Percentiles rank a stretch among this genome's conserved stretches.
These are phyloP conservation scores for Drosophila robusta DNA, from an alignment of 2,888 invertebrate species.

Conservation along the genomic window DNA sequence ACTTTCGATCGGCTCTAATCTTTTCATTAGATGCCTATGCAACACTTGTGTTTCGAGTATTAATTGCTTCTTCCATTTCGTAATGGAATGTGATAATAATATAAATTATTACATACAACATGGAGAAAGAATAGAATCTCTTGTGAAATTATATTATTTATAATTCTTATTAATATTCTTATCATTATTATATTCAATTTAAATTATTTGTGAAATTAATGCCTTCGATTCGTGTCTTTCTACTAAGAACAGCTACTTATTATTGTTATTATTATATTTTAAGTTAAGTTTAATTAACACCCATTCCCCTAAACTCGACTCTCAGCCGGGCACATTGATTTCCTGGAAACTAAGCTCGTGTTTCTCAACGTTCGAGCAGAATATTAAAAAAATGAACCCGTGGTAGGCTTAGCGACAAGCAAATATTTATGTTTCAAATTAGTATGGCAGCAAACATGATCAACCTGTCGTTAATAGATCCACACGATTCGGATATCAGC, in stretches of 20 bases:
- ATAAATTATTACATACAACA: not conserved
- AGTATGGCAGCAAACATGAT: conserved; percentile 1
- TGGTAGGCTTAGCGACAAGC: conserved; percentile 28
- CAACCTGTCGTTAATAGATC: not conserved
- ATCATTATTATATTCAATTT: too few relatives aligned
- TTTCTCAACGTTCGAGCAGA: not conserved
- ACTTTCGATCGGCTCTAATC: conserved; percentile 31
- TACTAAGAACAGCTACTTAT: too few relatives aligned
- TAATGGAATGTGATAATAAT: not conserved
- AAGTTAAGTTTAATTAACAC: not conserved
- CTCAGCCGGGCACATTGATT: conserved; percentile 7
- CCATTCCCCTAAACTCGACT: not conserved
- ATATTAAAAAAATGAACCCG: not conserved
- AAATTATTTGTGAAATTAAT: too few relatives aligned
- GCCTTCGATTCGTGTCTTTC: too few relatives aligned
- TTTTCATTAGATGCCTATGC: conserved; percentile 14
- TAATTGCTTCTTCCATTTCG: not conserved
- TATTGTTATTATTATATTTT: not conserved
- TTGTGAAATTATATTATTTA: too few relatives aligned
- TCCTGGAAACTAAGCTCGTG: conserved; percentile 13
- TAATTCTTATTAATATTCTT: too few relatives aligned
- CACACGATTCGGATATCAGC: conserved; percentile 2
- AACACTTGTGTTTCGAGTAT: conserved; percentile 12
- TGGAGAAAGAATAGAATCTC: too few relatives aligned
- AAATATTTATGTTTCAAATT: conserved; percentile 31